Evolutionary conservation across 2,113 vertebrate species (phyloP), one percentile per base, ranked within the genome.

Genomic region (Oncorhynchus keta): DNA sequence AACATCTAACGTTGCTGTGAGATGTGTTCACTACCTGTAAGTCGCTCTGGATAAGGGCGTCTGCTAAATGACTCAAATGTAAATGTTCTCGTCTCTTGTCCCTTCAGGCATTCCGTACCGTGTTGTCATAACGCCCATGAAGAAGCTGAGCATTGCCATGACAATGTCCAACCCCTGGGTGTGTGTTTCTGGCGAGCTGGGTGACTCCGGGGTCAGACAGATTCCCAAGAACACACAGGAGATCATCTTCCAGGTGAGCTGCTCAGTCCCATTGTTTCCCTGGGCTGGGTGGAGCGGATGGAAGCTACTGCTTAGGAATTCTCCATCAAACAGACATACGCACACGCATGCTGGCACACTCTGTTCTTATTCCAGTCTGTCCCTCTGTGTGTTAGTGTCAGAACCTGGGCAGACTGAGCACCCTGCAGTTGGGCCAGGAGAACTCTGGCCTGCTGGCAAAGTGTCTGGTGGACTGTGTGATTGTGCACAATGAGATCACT

Each of bases 401-500:
- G 91, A 99, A 99, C 92, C 90, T 99, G 86, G 98, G 98, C 80
- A 95, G 97, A 83, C 93, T 99, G 85, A 99, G 96, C 2, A 99
- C 98, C 0, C 95, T 96, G 84, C 97, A 99, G 91, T 92, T 99
- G 79, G 98, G 98, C 13, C 97, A 99, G 39, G 97, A 99, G 89
- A 99, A 98, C 92, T 96, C 97, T 0, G 98, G 98, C 74, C 84
- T 99, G 0, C 92, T 99, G 83, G 96, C 97, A 86, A 99, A 99
- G 90, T 99, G 98, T 96, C 92, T 99, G 76, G 96, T 99, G 82
- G 97, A 99, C 89, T 98, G 95, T 68, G 98, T 99, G 90, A 95
- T 99, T 95, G 97, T 99, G 84, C 95, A 97, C 82, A 99, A 98
- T 70, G 97, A 98, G 93, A 97, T 99, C 82, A 98, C 97, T 2